Evolutionary conservation across 2,797 vertebrate genomes (phyloP).

Genomic region (Limosa lapponica): DNA sequence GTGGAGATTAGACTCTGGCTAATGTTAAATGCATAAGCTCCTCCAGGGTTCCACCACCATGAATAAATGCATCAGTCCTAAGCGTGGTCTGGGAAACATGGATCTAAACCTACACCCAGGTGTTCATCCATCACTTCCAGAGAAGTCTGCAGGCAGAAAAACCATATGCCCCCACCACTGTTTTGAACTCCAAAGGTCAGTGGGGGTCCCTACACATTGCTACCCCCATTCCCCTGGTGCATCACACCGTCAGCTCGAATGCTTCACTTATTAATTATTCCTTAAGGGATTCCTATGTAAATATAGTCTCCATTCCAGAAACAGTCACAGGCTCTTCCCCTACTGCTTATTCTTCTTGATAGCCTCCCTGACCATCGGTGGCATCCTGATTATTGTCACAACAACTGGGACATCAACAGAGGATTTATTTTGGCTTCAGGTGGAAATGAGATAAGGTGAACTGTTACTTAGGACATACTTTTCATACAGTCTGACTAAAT

Average conservation of each 20-base stretch:
- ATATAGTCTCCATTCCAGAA: not conserved
- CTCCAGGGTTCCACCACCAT: not conserved
- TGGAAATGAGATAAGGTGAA: not conserved
- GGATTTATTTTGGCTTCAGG: not conserved
- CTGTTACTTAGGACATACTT: not conserved
- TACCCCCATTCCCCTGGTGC: not conserved
- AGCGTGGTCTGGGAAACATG: not conserved
- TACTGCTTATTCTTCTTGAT: not conserved
- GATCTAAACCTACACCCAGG: not conserved
- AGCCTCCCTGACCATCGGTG: not conserved
- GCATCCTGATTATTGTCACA: not conserved
- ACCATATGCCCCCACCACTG: not conserved
- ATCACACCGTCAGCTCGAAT: not conserved
- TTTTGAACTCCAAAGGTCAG: not conserved
- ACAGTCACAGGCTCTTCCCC: not conserved
- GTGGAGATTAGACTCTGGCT: not conserved
- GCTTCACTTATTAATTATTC: not conserved
- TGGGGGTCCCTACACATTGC: too few species aligned
- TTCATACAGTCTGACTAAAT: not conserved
- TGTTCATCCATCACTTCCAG: not conserved
- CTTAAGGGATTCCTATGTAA: not conserved
- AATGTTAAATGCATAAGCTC: slow-evolving; percentile 16
- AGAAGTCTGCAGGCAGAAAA: not conserved
- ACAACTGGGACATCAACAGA: not conserved
- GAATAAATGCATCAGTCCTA: slow-evolving; percentile 24